Percentiles rank a stretch among this genome's conserved stretches.
Conservation (phyloP, 2,888 invertebrate genomes). For the Philereme vetulata region DNA sequence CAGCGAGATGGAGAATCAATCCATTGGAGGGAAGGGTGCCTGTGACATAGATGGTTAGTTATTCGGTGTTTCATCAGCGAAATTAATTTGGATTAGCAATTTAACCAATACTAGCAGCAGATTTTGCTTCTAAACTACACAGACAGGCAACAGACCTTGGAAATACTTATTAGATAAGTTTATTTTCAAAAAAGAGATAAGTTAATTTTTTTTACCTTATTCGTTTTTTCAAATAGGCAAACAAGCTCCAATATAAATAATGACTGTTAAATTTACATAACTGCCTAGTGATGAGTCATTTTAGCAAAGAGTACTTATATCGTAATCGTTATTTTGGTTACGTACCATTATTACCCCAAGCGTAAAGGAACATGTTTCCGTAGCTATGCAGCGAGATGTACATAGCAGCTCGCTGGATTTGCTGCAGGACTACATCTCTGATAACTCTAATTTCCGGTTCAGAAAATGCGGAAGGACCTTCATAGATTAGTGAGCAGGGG, state of each 20-base stretch:
- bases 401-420: conserved; percentile 79
- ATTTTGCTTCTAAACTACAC: too few relatives aligned
- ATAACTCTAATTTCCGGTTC: conserved; percentile 86
- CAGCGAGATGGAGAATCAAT: conserved; percentile 69
- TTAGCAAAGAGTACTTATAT: not conserved
- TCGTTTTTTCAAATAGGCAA: too few relatives aligned
- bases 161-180: too few relatives aligned
- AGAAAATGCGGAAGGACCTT: conserved; percentile 86
- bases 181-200: too few relatives aligned
- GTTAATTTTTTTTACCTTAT: too few relatives aligned
- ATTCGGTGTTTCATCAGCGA: too few relatives aligned
- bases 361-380: conserved; percentile 87
- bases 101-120: too few relatives aligned
- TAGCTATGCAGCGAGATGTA: conserved; percentile 91
- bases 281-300: not conserved
- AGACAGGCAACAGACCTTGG: too few relatives aligned
- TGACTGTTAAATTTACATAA: not conserved
- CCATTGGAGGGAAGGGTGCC: conserved; percentile 80
- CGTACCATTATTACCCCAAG: conserved; percentile 86
- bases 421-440: conserved; percentile 80
- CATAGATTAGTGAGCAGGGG: conserved; percentile 86
- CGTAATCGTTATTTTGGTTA: conserved; percentile 16
- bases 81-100: too few relatives aligned
- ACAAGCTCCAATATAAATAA: too few relatives aligned
- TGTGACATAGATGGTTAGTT: conserved; percentile 33